A percentile compares a stretch with the other conserved stretches of the same genome.
Evolutionary conservation across 2,888 invertebrate genomes (phyloP).

Genomic region (Drosophila pseudotalamancana): DNA sequence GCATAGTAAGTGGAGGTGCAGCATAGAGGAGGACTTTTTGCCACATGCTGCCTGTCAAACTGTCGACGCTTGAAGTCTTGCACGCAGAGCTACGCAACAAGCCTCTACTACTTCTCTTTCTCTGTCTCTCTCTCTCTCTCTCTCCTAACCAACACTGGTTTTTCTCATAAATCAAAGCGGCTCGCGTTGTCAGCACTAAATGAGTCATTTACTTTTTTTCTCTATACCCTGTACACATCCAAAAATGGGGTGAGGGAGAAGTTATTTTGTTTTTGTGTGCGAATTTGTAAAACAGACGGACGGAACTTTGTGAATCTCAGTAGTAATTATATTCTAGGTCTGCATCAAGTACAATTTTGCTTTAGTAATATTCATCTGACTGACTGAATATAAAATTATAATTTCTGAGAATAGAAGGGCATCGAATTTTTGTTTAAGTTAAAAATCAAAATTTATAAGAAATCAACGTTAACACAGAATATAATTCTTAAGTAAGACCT

Average conservation of each 20-base stretch:
- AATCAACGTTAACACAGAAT: no score
- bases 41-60: slow-evolving; percentile 59
- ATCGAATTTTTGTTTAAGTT: no score
- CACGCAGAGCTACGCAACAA: slow-evolving; percentile 11
- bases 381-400: no score
- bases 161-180: slow-evolving; percentile 54
- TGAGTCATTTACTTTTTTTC: slow-evolving; percentile 54
- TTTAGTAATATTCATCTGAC: background rate
- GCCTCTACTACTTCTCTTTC: background rate
- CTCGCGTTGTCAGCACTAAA: slow-evolving; percentile 59
- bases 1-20: slow-evolving; percentile 29
- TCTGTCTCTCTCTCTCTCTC: background rate
- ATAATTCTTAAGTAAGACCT: no score
- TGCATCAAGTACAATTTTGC: no score
- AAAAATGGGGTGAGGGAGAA: background rate
- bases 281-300: background rate
- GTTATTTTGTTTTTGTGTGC: background rate
- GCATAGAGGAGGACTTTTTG: slow-evolving; percentile 15
- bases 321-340: background rate
- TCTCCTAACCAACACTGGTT: background rate
- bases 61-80: slow-evolving; percentile 50
- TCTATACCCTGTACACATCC: background rate
- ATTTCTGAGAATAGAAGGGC: no score
- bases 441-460: no score
- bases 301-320: background rate